Conservation (phyloP, 2,113 vertebrate genomes). For the Cebus imitator region DNA sequence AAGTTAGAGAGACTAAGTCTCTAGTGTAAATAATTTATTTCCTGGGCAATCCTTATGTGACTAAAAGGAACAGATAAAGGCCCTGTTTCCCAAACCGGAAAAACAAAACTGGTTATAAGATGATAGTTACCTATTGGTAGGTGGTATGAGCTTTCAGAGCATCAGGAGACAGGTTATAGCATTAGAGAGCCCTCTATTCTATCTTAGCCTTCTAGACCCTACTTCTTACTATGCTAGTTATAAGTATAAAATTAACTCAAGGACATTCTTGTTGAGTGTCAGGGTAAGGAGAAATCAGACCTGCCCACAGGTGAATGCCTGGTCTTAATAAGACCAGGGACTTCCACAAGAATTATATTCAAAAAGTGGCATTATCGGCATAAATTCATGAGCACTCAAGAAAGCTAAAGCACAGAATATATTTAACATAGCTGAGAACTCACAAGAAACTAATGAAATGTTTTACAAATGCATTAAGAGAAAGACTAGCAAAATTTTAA, state of each 20-base stretch:
- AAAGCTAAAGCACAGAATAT: not conserved
- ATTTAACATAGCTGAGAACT: not conserved
- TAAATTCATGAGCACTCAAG: not conserved
- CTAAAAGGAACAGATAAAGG: not conserved
- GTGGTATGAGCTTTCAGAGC: not conserved
- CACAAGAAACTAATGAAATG: not conserved
- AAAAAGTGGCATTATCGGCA: not conserved
- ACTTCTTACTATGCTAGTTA: not conserved
- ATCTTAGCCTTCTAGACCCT: not conserved
- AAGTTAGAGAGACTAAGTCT: not conserved
- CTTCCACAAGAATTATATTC: not conserved
- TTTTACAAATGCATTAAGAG: not conserved
- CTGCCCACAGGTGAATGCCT: not conserved
- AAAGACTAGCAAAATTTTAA: not conserved
- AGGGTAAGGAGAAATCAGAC: not conserved
- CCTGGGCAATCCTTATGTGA: not conserved
- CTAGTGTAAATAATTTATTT: constrained; percentile 17
- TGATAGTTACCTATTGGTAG: not conserved
- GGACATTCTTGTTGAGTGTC: not conserved
- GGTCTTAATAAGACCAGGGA: not conserved
- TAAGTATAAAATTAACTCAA: not conserved
- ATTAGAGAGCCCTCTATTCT: not conserved
- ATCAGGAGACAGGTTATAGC: not conserved
- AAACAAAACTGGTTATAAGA: not conserved
- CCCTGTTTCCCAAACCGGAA: not conserved